Percentiles rank a stretch among this genome's conserved stretches.
phyloP scores from a whole-genome alignment of 2,888 invertebrate genomes.

The Spodoptera littoralis region DNA sequence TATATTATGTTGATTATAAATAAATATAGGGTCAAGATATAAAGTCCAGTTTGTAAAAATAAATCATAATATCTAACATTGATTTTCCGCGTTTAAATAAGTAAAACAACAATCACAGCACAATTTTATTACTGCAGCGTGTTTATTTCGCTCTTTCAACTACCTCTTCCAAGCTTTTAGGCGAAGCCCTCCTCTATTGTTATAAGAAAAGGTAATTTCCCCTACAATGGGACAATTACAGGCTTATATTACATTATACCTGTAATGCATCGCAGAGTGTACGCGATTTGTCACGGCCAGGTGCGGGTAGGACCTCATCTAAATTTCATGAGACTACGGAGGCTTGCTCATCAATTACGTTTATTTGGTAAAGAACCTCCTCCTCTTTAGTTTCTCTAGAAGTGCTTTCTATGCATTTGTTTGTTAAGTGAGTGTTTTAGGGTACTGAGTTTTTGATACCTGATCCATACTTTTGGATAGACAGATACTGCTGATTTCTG shows the following conservation, averaged over 20 bases:
- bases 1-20: too few relatives aligned
- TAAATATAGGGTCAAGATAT: too few relatives aligned
- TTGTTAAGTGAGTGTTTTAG: background rate
- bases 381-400: slow-evolving; percentile 30
- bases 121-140: too few relatives aligned
- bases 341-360: slow-evolving; percentile 65
- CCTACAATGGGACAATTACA: slow-evolving; percentile 3
- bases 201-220: slow-evolving; percentile 2
- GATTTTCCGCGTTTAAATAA: too few relatives aligned
- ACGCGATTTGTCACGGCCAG: slow-evolving; percentile 53
- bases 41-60: too few relatives aligned
- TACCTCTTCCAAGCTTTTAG: background rate
- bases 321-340: slow-evolving; percentile 68
- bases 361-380: slow-evolving; percentile 53
- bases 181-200: background rate
- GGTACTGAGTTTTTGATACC: too few relatives aligned
- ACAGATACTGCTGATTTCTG: too few relatives aligned
- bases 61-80: too few relatives aligned
- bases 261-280: slow-evolving; percentile 34
- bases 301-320: slow-evolving; percentile 58
- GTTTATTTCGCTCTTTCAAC: too few relatives aligned
- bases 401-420: slow-evolving; percentile 18
- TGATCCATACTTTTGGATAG: too few relatives aligned
- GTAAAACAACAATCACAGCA: too few relatives aligned
- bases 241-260: slow-evolving; percentile 29